Evolutionary conservation across 2,113 vertebrate species (phyloP).

Genomic region (Amblyornis subalaris): DNA sequence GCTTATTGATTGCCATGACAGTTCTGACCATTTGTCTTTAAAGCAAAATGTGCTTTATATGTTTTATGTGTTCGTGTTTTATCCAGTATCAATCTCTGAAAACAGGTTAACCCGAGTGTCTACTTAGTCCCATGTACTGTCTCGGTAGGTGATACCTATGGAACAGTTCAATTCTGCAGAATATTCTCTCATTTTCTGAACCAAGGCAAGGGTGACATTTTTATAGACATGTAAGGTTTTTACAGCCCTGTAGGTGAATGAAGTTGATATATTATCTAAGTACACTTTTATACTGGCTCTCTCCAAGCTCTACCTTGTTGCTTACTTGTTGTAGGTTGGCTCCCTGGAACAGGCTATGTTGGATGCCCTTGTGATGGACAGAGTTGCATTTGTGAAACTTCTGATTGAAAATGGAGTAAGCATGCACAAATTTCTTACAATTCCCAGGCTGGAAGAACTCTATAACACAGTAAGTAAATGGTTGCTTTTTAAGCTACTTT

Average conservation of each 20-base stretch:
- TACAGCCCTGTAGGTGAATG: not conserved
- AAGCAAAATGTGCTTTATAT: not conserved
- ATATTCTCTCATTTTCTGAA: not conserved
- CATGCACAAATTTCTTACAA: slow-evolving; percentile 98
- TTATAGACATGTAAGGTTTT: not conserved
- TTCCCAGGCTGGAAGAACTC: slow-evolving; percentile 93
- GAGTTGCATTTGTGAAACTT: slow-evolving; percentile 97
- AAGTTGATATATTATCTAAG: not conserved
- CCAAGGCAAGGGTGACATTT: not conserved
- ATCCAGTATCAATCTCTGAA: not conserved
- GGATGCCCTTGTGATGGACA: slow-evolving; percentile 97
- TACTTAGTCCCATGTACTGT: not conserved
- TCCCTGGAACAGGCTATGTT: slow-evolving; percentile 97
- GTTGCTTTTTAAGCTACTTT: not conserved
- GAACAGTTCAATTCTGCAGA: not conserved
- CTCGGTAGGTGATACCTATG: not conserved
- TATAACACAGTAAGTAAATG: slow-evolving; percentile 90
- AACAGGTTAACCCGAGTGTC: not conserved
- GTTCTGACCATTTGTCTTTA: not conserved
- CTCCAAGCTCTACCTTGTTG: not conserved
- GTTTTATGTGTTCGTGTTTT: not conserved
- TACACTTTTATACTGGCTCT: not conserved
- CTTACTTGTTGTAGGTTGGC: slow-evolving; percentile 80
- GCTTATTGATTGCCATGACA: not conserved
- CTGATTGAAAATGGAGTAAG: slow-evolving; percentile 98